These are phyloP conservation scores for Pyrochroa serraticornis DNA, from an alignment of 2,888 invertebrate genomes.

Conservation along the genomic window DNA sequence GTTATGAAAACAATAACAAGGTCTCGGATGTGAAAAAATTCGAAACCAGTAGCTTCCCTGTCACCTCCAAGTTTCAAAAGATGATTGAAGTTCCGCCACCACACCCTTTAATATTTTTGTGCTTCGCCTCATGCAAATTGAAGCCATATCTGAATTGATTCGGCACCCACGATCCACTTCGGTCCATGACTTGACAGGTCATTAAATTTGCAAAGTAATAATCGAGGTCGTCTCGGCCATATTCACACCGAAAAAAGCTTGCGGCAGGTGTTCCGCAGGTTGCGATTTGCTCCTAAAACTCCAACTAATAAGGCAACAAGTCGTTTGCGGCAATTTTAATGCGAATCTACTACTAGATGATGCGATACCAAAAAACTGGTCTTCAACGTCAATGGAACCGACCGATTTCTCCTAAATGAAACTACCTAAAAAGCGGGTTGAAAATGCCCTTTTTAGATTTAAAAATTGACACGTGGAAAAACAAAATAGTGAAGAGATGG, in stretches of 20 bases:
- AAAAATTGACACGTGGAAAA: too few relatives aligned
- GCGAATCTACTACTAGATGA: not conserved
- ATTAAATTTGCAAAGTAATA: slow-evolving; percentile 24
- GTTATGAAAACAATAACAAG: too few relatives aligned
- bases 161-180: slow-evolving; percentile 21
- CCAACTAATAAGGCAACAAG: too few relatives aligned
- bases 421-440: not conserved
- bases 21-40: too few relatives aligned
- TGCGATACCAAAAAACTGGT: not conserved
- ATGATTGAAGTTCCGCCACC: too few relatives aligned
- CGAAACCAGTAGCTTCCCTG: too few relatives aligned
- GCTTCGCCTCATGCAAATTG: too few relatives aligned
- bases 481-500: not conserved
- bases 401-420: not conserved
- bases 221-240: slow-evolving; percentile 17
- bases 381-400: not conserved
- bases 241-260: not conserved
- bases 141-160: slow-evolving; percentile 20
- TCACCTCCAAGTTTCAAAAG: too few relatives aligned
- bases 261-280: slow-evolving; percentile 9
- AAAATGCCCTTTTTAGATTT: too few relatives aligned
- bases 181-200: slow-evolving; percentile 20
- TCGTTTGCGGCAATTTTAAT: too few relatives aligned
- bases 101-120: not conserved
- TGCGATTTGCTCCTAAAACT: not conserved